A percentile compares a stretch with the other conserved stretches of the same genome.
Conservation (phyloP, 1,140 invertebrate species). For the Ectropis grisescens region DNA sequence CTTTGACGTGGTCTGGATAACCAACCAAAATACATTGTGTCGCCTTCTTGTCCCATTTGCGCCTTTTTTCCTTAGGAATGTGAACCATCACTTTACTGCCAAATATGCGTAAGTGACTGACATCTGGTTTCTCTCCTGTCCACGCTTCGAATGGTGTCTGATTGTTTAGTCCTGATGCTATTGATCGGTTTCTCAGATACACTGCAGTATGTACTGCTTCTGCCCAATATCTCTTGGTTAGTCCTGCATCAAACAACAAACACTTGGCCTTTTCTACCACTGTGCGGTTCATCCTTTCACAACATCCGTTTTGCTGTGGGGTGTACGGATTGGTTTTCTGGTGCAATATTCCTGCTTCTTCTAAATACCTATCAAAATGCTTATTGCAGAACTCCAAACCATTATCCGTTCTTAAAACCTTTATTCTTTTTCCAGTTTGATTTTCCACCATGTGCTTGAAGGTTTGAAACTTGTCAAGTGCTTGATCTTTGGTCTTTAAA, state of each 20-base stretch:
- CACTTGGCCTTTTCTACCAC: not conserved
- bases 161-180: not conserved
- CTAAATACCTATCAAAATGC: not conserved
- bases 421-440: not conserved
- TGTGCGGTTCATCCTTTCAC: not conserved
- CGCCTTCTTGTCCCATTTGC: constrained; percentile 5
- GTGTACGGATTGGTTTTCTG: not conserved
- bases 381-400: not conserved
- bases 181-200: not conserved
- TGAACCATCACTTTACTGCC: constrained; percentile 7
- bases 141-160: constrained; percentile 9
- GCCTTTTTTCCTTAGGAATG: constrained; percentile 4
- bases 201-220: constrained; percentile 1
- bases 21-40: not conserved
- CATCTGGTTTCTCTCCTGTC: constrained; percentile 13
- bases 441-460: not conserved
- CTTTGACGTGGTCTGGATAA: not conserved
- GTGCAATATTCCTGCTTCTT: not conserved
- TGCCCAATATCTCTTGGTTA: not conserved
- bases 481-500: not conserved
- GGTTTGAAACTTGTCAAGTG: not conserved
- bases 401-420: not conserved
- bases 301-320: not conserved
- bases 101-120: constrained; percentile 24
- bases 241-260: not conserved